Conservation (phyloP, 1,140 invertebrate species). For the Tetragonula clypearis region DNA sequence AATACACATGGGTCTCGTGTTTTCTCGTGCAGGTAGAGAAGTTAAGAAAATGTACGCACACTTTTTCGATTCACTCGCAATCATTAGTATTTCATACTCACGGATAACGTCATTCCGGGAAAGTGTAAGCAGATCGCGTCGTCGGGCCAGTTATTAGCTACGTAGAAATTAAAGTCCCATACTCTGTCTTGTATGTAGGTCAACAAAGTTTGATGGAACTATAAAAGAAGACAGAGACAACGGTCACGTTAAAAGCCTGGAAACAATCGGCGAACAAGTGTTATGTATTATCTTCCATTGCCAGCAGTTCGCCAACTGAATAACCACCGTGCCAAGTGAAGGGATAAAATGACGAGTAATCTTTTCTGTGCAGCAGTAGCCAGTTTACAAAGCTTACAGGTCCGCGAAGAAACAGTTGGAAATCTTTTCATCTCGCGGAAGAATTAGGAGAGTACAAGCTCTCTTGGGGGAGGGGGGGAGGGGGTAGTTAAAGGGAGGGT, state of each 20-base stretch:
- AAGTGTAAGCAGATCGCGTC: constrained; percentile 92
- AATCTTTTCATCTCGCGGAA: constrained; percentile 22
- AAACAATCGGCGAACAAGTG: background rate
- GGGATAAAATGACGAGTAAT: background rate
- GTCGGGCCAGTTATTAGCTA: constrained; percentile 91
- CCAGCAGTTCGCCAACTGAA: background rate
- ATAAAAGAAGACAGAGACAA: constrained; percentile 73
- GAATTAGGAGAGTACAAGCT: constrained; percentile 2
- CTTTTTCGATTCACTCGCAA: background rate
- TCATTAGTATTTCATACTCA: constrained; percentile 80
- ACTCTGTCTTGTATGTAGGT: constrained; percentile 92
- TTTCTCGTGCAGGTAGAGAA: too few relatives aligned
- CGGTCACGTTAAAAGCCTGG: background rate
- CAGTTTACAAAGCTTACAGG: background rate
- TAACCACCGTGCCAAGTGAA: background rate
- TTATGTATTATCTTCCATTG: background rate
- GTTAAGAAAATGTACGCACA: too few relatives aligned
- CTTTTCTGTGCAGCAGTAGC: background rate
- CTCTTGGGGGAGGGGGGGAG: too few relatives aligned
- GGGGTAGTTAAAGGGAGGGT: constrained; percentile 20
- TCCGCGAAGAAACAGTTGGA: background rate
- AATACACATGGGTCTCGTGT: too few relatives aligned
- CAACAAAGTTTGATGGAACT: constrained; percentile 94
- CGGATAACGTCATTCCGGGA: constrained; percentile 91
- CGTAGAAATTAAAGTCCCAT: constrained; percentile 94